Evolutionary conservation across 2,888 invertebrate species (phyloP), one percentile per base, ranked within the genome.

Genomic region (Cecidostiba fungosa): DNA sequence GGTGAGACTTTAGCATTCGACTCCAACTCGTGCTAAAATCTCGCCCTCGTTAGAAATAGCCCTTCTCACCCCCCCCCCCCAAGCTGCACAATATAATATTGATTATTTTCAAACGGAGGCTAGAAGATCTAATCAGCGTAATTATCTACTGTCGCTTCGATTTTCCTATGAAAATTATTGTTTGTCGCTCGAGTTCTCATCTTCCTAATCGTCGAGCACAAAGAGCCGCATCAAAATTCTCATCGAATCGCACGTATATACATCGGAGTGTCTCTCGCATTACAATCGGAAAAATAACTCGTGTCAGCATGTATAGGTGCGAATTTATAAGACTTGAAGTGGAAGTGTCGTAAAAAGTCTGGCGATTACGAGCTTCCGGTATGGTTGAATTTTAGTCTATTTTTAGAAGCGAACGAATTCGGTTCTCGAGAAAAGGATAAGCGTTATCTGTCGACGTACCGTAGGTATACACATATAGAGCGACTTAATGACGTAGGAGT

Each of bases 191-290:
- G 1, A 16, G 16, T 3, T 16, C 29, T 69, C 69, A 50, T 19
- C 16, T 19, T 19, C 50, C 19, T 4, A n/a, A 36, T 19, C 59
- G 59, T 16, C 70, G 39, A 32, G 8, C n/a, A 76, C 36, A 70
- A 70, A 70, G 70, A 36, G 36, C 29, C 70, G 32, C 32, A 70
- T 79, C 79, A 70, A 79, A 79, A 79, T 79, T 79, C 70, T 70
- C 5, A 47, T 47, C 78, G 66, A 43, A 29, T 39, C 36, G 36
- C 39, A 39, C 36, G 32, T 36, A 1, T 70, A 32, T n/a, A 19
- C 32, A 36, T 70, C n/a, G 32, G 16, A 6, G 29, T n/a, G 70
- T 16, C 66, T 50, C 50, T 32, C 10, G 50, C 70, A 47, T 69
- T n/a, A 70, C 78, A 69, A 66, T 50, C 23, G 36, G 36, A 36